Evolutionary conservation across 2,113 vertebrate species (phyloP).

Genomic region (Setophaga coronata): DNA sequence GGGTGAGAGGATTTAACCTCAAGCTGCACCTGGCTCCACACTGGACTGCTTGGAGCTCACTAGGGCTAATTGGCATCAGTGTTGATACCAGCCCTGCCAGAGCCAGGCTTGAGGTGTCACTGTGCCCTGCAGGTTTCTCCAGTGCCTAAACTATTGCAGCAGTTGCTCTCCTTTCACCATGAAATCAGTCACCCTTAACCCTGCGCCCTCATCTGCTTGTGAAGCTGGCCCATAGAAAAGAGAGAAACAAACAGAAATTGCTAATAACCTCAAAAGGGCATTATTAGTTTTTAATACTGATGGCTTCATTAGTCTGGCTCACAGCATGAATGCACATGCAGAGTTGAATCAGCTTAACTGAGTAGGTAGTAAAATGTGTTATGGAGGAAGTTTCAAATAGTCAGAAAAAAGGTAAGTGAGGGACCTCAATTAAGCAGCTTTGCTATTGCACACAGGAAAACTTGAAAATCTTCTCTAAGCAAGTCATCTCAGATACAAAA

Average conservation of each 20-base stretch:
- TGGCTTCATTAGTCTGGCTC: not conserved
- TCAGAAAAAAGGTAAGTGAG: not conserved
- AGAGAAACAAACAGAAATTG: not conserved
- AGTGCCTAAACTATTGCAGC: not conserved
- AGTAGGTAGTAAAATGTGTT: not conserved
- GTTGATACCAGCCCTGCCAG: not conserved
- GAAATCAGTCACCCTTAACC: not conserved
- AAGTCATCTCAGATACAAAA: not conserved
- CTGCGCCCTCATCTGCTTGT: not conserved
- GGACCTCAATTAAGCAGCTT: not conserved
- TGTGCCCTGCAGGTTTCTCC: rapidly evolving
- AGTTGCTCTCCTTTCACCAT: not conserved
- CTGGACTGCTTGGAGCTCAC: not conserved
- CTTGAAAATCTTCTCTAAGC: not conserved
- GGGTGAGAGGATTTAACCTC: not conserved
- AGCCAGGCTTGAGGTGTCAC: not conserved
- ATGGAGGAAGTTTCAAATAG: not conserved
- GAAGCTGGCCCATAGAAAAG: not conserved
- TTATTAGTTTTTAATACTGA: not conserved
- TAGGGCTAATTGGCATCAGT: not conserved
- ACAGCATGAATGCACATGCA: not conserved
- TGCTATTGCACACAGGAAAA: not conserved
- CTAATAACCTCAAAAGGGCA: not conserved
- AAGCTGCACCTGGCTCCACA: not conserved
- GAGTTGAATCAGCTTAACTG: not conserved